Evolutionary conservation across 1,140 invertebrate species (phyloP).

Genomic region (Leptopilina clavipes): DNA sequence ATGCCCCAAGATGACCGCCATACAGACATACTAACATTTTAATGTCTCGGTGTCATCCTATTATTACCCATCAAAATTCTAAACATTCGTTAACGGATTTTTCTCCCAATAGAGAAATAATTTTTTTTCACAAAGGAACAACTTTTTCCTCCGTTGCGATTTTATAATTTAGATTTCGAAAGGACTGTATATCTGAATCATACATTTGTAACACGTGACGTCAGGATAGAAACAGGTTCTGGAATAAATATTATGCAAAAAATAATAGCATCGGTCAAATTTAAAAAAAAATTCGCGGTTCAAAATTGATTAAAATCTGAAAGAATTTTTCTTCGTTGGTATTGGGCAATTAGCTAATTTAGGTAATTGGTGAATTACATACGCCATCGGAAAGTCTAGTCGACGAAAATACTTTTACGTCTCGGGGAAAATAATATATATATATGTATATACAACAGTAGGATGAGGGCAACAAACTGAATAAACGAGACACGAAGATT

Average conservation of each 20-base stretch:
- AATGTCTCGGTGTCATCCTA: neutral
- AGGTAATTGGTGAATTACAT: slow-evolving; percentile 23
- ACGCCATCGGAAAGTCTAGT: neutral
- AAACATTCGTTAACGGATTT: too few relatives aligned
- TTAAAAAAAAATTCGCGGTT: too few relatives aligned
- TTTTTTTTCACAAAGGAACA: too few relatives aligned
- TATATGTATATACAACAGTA: too few relatives aligned
- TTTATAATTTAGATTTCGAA: neutral
- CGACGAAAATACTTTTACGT: slow-evolving; percentile 5
- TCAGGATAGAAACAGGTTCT: too few relatives aligned
- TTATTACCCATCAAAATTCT: neutral
- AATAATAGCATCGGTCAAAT: too few relatives aligned
- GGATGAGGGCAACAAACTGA: slow-evolving; percentile 22
- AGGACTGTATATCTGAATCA: neutral
- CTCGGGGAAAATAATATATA: neutral
- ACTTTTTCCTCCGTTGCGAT: too few relatives aligned
- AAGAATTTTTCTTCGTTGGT: too few relatives aligned
- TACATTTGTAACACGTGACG: neutral
- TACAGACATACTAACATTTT: neutral
- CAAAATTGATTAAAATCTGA: too few relatives aligned
- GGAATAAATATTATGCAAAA: too few relatives aligned
- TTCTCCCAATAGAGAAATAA: too few relatives aligned
- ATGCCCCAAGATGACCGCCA: neutral
- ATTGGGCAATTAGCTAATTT: slow-evolving; percentile 34
- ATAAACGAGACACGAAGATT: slow-evolving; percentile 33